Evolutionary conservation across 1,140 invertebrate genomes (phyloP), one percentile per base, ranked within the genome.

Genomic region (Bombus consobrinus): DNA sequence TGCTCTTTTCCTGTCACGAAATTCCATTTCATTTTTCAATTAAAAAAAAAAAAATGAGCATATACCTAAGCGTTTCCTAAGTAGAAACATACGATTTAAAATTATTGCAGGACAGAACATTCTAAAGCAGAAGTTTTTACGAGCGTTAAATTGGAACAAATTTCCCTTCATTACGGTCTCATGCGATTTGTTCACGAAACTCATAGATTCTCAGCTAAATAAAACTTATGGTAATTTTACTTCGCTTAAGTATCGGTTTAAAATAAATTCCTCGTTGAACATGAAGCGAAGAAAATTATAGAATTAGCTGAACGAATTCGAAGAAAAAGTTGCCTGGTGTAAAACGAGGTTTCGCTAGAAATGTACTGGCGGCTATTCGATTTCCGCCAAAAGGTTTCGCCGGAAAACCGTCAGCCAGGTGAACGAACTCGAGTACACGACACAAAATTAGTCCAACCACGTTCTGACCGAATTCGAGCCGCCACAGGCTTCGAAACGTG

Each of bases 361-460:
- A 39, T 18, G n/a, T 18, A 62, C 64, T 62, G 25, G 32, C 59
- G 13, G 57, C 25, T 39, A 75, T 57, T 81, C 57, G 59, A 74
- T 77, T 86, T 74, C 66, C 75, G 69, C 37, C 77, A 78, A 62
- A 79, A 47, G 28, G 34, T 69, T 83, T 83, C 43, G 57, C n/a
- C 57, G 78, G 85, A 80, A 89, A 90, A 88, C 87, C 89, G 62
- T 43, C 74, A 28, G 66, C 28, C 89, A 90, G 93, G 92, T 93
- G 88, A 93, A 94, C 86, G 93, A 94, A 94, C 93, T 78, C 87
- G 85, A 91, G 89, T 92, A 85, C 85, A 85, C 89, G 90, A 91
- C 92, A 92, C 88, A 92, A 86, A 93, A 94, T 94, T 93, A 93
- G 93, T 94, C 88, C 91, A 92, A 90, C 88, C 68, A 85, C 83